A percentile compares a stretch with the other conserved stretches of the same genome.
Conservation (phyloP, 2,113 vertebrate genomes). For the Sarotherodon lohbergeri region DNA sequence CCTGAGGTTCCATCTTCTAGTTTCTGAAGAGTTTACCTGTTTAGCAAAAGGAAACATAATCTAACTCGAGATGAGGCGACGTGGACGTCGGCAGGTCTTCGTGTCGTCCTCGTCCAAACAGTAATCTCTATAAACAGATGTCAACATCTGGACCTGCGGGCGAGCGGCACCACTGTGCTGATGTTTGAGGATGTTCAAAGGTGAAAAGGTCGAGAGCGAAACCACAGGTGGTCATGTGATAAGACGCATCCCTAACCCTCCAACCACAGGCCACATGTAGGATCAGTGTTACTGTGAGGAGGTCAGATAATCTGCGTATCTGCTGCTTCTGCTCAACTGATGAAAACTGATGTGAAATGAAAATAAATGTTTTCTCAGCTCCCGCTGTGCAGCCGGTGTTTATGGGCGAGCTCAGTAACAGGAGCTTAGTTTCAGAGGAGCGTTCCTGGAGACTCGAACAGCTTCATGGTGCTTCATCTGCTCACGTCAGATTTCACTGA, state of each 20-base stretch:
- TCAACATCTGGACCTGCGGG: neutral
- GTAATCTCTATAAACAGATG: neutral
- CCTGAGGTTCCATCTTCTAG: neutral
- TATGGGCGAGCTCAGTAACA: neutral
- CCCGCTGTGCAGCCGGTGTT: accelerated
- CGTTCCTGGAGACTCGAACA: neutral
- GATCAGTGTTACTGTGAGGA: neutral
- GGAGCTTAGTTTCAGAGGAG: neutral
- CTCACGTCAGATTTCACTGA: neutral
- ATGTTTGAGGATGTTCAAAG: neutral
- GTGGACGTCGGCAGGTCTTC: neutral
- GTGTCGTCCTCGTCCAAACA: neutral
- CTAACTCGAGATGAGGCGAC: accelerated
- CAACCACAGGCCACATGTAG: neutral
- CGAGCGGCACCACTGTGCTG: neutral
- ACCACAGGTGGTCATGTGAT: neutral
- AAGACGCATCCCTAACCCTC: accelerated
- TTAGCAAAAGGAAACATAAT: neutral
- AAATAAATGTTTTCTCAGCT: neutral
- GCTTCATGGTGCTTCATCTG: neutral
- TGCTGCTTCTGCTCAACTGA: neutral
- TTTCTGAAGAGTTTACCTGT: neutral
- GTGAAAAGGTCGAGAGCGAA: neutral
- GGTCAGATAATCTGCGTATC: neutral
- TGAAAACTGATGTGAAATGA: accelerated